Evolutionary conservation across 2,113 vertebrate species (phyloP).

Genomic region (Dermatemys mawii): DNA sequence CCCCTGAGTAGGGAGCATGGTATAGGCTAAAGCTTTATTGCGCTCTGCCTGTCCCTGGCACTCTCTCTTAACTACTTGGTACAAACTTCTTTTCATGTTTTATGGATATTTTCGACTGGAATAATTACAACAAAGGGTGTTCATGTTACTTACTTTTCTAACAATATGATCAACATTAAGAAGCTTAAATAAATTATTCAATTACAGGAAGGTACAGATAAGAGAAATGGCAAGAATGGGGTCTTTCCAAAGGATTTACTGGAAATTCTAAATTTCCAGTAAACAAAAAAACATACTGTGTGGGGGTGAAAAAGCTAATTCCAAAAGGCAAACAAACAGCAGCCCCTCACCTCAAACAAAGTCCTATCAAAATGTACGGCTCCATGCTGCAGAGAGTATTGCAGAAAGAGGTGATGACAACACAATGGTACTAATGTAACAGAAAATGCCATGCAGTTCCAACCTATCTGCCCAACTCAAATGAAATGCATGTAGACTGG

Average conservation of each 20-base stretch:
- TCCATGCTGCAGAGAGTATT: background rate
- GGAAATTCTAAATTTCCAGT: background rate
- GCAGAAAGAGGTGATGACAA: background rate
- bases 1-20: background rate
- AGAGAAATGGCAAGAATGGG: background rate
- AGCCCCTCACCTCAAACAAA: background rate
- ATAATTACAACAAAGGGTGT: background rate
- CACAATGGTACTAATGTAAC: background rate
- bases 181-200: background rate
- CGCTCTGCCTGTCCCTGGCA: background rate
- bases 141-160: background rate
- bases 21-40: background rate
- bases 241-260: background rate
- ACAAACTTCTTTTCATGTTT: background rate
- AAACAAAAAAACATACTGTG: background rate
- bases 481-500: background rate
- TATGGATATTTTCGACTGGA: background rate
- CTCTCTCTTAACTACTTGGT: background rate
- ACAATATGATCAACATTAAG: background rate
- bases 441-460: conserved; percentile 18
- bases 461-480: conserved; percentile 35
- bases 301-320: background rate
- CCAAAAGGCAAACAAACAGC: background rate
- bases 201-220: background rate
- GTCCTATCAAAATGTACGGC: fast-evolving